These are phyloP conservation scores for Ectobius pallidus DNA, from an alignment of 2,888 invertebrate genomes.

Conservation along the genomic window DNA sequence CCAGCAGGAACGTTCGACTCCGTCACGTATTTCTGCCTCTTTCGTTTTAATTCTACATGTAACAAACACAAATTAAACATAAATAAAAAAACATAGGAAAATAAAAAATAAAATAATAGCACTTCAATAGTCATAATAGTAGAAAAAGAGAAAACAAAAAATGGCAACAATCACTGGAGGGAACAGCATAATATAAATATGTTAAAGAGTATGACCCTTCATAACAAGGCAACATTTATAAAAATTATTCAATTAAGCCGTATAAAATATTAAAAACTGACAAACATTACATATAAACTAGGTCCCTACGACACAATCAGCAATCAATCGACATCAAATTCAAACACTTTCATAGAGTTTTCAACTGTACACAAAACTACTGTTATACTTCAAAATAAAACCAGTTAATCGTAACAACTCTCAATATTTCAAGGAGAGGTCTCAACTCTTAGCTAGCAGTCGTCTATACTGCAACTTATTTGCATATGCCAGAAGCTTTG, in stretches of 20 bases:
- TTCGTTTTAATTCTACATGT: constrained; percentile 67
- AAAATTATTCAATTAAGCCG: constrained; percentile 12
- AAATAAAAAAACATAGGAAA: constrained; percentile 45
- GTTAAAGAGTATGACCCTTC: constrained; percentile 2
- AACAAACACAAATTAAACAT: constrained; percentile 47
- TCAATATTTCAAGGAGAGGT: constrained; percentile 9
- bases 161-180: neutral
- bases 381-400: constrained; percentile 15
- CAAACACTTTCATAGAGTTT: constrained; percentile 9
- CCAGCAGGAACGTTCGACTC: constrained; percentile 57
- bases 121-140: constrained; percentile 24
- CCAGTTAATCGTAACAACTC: constrained; percentile 25
- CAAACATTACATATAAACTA: neutral
- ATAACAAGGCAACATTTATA: constrained; percentile 28
- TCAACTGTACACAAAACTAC: constrained; percentile 12
- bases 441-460: too few species aligned
- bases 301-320: neutral
- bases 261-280: constrained; percentile 24
- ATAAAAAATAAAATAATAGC: constrained; percentile 34
- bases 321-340: constrained; percentile 10
- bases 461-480: too few species aligned
- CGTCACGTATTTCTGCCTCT: constrained; percentile 61
- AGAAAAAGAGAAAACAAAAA: constrained; percentile 44
- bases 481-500: neutral
- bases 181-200: constrained; percentile 19